Evolutionary conservation across 2,113 vertebrate species (phyloP), one percentile per base, ranked within the genome.

Genomic region (Conger conger): DNA sequence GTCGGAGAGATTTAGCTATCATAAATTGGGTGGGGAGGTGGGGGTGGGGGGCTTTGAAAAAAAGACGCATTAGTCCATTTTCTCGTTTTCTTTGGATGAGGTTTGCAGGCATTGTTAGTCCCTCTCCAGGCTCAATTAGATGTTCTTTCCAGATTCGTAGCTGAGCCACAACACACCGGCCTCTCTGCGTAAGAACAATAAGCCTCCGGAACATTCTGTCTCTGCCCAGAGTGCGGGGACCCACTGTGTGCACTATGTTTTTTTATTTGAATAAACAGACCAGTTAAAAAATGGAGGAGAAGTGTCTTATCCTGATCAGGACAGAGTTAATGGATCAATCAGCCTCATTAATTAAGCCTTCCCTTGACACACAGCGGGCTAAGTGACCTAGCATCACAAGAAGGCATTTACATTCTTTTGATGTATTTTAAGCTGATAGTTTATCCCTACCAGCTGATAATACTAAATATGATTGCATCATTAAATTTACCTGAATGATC

Each of bases 1-100:
- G 82, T 50, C 54, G 23, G 54, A 73, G 73, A 40, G 54, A 73
- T 73, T 82, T 82, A 63, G 18, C 81, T 40, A 68, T 38, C 33
- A 68, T 23, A 82, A 82, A 63, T 60, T 17, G 81, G 16, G 13
- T 35, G 35, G 18, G 35, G 35, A 36, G 76, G 20, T 15, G 33
- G 35, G 18, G 76, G 13, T 11, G 73, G 33, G n/a, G 27, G 33
- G 68, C 9, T 15, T 3, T 53, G 45, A 40, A 73, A 4, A 68
- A 57, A 33, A 63, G 8, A 81, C 11, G 0, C 8, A 27, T 16
- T 53, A 82, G 54, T 82, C 37, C 11, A 80, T 80, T 23, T 17
- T 80, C 36, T 80, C n/a, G 7, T 17, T 78, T 8, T 78, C 16
- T 78, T 78, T 73, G 27, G n/a, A 73, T 30, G 68, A 27, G 68